phyloP scores from a whole-genome alignment of 2,888 invertebrate species.

The Ochropleura leucogaster region DNA sequence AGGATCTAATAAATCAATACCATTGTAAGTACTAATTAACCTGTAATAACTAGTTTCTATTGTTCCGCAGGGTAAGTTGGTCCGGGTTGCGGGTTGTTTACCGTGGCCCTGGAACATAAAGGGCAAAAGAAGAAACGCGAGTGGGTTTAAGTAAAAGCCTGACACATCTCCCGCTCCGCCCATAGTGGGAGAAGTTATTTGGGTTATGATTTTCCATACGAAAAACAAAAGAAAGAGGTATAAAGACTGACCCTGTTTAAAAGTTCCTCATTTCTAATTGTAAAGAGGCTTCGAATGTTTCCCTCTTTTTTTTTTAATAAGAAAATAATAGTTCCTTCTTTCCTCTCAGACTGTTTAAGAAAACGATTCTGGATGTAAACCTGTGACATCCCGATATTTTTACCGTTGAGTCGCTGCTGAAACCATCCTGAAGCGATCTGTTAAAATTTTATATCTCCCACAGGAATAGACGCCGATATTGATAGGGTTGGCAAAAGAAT shows the following conservation, averaged over 20 bases:
- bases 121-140: too few species aligned
- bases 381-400: conserved; percentile 50
- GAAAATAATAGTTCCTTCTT: neutral
- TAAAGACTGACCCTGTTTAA: too few species aligned
- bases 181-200: too few species aligned
- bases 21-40: neutral
- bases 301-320: neutral
- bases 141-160: too few species aligned
- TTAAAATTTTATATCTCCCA: conserved; percentile 60
- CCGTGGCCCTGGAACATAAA: too few species aligned
- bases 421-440: conserved; percentile 44
- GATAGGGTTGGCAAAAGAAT: conserved; percentile 45
- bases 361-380: conserved; percentile 60
- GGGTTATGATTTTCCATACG: too few species aligned
- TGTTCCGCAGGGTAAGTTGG: neutral
- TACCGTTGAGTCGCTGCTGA: conserved; percentile 36
- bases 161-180: too few species aligned
- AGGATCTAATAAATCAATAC: conserved; percentile 2
- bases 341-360: conserved; percentile 18
- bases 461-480: conserved; percentile 33
- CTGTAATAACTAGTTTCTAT: neutral
- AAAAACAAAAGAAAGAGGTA: too few species aligned
- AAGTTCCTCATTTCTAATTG: too few species aligned
- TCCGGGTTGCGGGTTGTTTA: too few species aligned
- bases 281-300: neutral